Percentiles rank a stretch among this genome's conserved stretches.
Conservation (phyloP, 2,113 vertebrate species). For the Oceanodroma tethys region DNA sequence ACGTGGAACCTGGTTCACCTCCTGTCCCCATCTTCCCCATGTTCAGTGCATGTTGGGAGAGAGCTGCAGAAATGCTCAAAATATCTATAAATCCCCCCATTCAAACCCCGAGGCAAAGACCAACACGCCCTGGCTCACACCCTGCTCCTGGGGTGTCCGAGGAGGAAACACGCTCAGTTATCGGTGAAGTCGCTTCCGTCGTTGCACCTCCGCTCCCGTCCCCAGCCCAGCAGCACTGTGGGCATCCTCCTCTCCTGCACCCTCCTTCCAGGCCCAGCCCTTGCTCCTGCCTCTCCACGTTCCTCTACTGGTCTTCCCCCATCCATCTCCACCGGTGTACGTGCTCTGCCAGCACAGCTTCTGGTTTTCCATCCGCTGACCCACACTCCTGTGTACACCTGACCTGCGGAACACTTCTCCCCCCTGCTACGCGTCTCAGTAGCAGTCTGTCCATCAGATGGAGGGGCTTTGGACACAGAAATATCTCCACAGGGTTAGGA, state of each 20-base stretch:
- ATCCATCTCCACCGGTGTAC: rapidly evolving
- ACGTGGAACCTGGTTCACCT: background rate
- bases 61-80: background rate
- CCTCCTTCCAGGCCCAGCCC: background rate
- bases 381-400: rapidly evolving
- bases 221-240: rapidly evolving
- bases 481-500: background rate
- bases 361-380: background rate
- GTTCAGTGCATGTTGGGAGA: background rate
- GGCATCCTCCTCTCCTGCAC: background rate
- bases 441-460: background rate
- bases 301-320: background rate
- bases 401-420: background rate
- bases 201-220: too few species aligned
- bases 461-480: background rate
- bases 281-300: background rate
- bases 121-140: background rate
- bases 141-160: background rate
- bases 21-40: background rate
- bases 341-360: background rate
- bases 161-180: background rate
- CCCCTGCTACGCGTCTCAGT: background rate
- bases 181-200: background rate
- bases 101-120: background rate
- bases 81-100: background rate